Base-by-base conservation (phyloP, 1,140 invertebrate species). In the Drosophila miranda region DNA sequence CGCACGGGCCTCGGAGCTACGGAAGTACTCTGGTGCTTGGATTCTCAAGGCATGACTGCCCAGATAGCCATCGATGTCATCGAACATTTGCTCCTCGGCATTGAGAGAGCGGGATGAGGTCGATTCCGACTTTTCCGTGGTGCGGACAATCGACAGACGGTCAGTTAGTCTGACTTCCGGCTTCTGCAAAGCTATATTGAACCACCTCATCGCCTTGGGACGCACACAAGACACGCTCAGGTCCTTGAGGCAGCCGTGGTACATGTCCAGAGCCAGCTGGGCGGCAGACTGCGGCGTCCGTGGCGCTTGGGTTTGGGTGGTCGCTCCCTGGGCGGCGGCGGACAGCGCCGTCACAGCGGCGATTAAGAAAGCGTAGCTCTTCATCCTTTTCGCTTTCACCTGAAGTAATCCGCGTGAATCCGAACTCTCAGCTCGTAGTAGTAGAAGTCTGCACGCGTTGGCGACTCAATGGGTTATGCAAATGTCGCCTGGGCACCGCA, bases 201-300 rank as follows among this genome's bases (percentile, higher is more conserved):
- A 92, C 93, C 95, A 96, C 48, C 93, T 91, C 63, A 96, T 87
- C 13, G 96, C 93, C 90, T 95, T 95, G 8, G 95, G 95, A 77
- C 95, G 95, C 42, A 95, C 94, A 91, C 96, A 96, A 53, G 92
- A 92, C 50, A 93, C 91, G 45, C 93, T 94, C 75, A 94, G 93
- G 73, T 94, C 92, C 76, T 93, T 93, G 11, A 95, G 79, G 78
- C 94, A 95, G 89, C 92, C 92, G 41, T 92, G 89, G 81, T 95
- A 95, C 81, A 94, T 93, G 71, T 94, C 93, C 55, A 91, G 91
- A 9, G 93, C 91, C 75, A 95, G 83, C 56, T 93, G 93, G 2
- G 93, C 91, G 6, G 94, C 94, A 23, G 93, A 93, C 50, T 71
- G 63, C 1, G 76, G 54, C 34, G 50, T 50, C 19, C 21, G 30